phyloP scores from a whole-genome alignment of 1,140 invertebrate genomes.

The Dendrolimus punctatus region DNA sequence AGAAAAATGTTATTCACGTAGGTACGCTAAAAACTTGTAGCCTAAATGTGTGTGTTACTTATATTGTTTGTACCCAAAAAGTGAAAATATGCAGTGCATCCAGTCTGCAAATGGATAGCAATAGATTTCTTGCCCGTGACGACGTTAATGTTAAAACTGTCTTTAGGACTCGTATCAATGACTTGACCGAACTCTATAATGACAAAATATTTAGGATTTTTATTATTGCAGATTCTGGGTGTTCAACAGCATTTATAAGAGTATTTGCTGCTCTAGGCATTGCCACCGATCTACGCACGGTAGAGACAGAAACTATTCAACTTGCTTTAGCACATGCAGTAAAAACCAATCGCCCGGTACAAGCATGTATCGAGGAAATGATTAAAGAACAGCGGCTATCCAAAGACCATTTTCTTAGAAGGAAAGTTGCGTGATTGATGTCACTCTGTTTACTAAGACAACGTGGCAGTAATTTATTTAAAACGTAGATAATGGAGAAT shows the following conservation, averaged over 20 bases:
- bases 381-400: constrained; percentile 45
- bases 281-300: constrained; percentile 75
- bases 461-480: too few relatives aligned
- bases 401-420: constrained; percentile 69
- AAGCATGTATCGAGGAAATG: constrained; percentile 71
- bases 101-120: too few relatives aligned
- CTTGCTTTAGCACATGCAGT: constrained; percentile 73
- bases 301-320: constrained; percentile 74
- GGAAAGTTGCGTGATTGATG: constrained; percentile 36
- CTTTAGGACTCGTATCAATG: too few relatives aligned
- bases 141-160: too few relatives aligned
- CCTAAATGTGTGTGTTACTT: too few relatives aligned
- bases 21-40: too few relatives aligned
- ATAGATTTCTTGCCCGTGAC: too few relatives aligned
- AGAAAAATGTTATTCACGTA: too few relatives aligned
- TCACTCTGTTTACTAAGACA: neutral
- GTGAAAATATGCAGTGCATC: too few relatives aligned
- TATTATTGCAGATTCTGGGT: constrained; percentile 68
- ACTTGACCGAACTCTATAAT: neutral
- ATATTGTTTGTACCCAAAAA: too few relatives aligned
- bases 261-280: constrained; percentile 77
- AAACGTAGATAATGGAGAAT: too few relatives aligned
- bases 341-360: constrained; percentile 67
- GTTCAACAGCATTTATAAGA: constrained; percentile 76
- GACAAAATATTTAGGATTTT: constrained; percentile 1